Conservation (phyloP, 2,888 invertebrate species). For the Hesperia comma region DNA sequence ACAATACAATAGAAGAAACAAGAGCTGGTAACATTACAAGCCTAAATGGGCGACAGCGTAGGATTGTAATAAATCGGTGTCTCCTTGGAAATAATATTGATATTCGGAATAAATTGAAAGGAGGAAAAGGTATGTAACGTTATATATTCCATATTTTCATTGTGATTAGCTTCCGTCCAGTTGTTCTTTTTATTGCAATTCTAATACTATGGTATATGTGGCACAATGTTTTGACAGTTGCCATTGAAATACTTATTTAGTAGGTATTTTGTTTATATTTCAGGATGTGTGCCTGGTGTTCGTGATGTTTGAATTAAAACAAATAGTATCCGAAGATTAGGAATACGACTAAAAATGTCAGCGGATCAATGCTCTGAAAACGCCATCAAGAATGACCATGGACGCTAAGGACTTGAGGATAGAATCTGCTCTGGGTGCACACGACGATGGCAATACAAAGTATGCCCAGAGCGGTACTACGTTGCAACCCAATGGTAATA, state of each 20-base stretch:
- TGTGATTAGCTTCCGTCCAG: background rate
- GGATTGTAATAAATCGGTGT: slow-evolving; percentile 79
- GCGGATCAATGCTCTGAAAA: slow-evolving; percentile 54
- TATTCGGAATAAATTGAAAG: slow-evolving; percentile 57
- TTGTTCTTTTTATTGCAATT: background rate
- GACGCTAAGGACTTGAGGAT: slow-evolving; percentile 77
- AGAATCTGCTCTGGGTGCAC: slow-evolving; percentile 65
- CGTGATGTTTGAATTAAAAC: slow-evolving; percentile 19
- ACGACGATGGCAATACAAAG: slow-evolving; percentile 70
- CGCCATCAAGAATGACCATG: slow-evolving; percentile 64
- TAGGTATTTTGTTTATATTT: slow-evolving; percentile 80
- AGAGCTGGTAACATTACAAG: slow-evolving; percentile 54
- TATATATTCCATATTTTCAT: background rate
- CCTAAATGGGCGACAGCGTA: slow-evolving; percentile 64
- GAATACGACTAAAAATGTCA: slow-evolving; percentile 58
- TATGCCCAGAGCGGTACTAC: slow-evolving; percentile 62
- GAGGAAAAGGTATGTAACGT: slow-evolving; percentile 53
- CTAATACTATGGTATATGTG: slow-evolving; percentile 65
- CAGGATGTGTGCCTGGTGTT: slow-evolving; percentile 59
- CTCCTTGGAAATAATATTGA: slow-evolving; percentile 82
- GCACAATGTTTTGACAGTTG: slow-evolving; percentile 81
- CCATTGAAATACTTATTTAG: slow-evolving; percentile 60
- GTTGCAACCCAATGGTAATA: slow-evolving; percentile 65
- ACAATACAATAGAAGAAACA: slow-evolving; percentile 1
- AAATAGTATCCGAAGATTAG: slow-evolving; percentile 23